Evolutionary conservation across 2,888 invertebrate genomes (phyloP).

Genomic region (Aphodius sticticus): DNA sequence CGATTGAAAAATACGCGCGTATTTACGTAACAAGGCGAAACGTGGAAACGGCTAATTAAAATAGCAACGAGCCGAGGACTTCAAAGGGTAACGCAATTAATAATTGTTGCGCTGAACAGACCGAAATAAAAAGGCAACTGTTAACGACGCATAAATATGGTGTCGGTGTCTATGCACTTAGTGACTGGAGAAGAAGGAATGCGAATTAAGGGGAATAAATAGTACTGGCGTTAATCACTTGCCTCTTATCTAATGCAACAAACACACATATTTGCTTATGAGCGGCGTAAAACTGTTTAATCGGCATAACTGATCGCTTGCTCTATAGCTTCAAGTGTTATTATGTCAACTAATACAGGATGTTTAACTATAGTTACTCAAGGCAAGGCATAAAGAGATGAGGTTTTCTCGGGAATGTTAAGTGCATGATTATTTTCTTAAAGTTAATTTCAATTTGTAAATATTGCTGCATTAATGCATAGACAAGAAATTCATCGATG

Average conservation of each 20-base stretch:
- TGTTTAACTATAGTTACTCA: background rate
- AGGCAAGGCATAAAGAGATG: background rate
- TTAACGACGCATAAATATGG: background rate
- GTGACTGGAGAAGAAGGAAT: background rate
- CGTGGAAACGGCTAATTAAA: background rate
- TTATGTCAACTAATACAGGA: background rate
- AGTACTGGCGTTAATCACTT: background rate
- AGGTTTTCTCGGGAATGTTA: background rate
- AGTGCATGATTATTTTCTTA: background rate
- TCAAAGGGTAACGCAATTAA: background rate
- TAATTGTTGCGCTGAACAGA: background rate
- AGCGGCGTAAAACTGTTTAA: background rate
- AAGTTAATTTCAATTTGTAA: background rate
- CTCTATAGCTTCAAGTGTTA: background rate
- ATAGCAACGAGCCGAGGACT: background rate
- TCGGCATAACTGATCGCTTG: background rate
- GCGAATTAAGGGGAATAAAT: background rate
- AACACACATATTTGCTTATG: background rate
- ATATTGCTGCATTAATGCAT: too few species aligned
- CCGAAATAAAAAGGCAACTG: background rate
- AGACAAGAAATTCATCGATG: too few species aligned
- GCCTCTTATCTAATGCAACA: background rate
- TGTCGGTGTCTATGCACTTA: background rate
- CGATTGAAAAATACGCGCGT: background rate
- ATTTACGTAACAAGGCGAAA: background rate